phyloP scores from a whole-genome alignment of 2,888 invertebrate genomes.

The Nebria salina region DNA sequence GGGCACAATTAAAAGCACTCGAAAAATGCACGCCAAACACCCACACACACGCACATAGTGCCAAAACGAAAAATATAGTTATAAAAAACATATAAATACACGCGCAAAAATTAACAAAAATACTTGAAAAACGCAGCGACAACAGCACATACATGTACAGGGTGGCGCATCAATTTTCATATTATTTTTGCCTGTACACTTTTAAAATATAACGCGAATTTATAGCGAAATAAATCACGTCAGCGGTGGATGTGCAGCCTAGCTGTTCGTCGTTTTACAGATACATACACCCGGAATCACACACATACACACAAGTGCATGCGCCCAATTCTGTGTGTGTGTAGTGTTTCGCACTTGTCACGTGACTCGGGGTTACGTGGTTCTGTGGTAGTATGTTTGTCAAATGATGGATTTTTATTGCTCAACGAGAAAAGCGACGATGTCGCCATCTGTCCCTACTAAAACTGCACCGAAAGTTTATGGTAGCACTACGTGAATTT shows the following conservation, averaged over 20 bases:
- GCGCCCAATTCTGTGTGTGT: slow-evolving; percentile 49
- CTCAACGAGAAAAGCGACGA: slow-evolving; percentile 50
- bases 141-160: slow-evolving; percentile 28
- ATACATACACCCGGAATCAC: not conserved
- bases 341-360: slow-evolving; percentile 64
- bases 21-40: slow-evolving; percentile 42
- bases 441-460: slow-evolving; percentile 44
- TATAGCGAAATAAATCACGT: slow-evolving; percentile 62
- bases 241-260: slow-evolving; percentile 27
- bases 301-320: not conserved
- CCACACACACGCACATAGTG: slow-evolving; percentile 3
- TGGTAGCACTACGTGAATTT: not conserved
- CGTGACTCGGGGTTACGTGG: slow-evolving; percentile 18
- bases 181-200: slow-evolving; percentile 48
- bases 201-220: slow-evolving; percentile 56
- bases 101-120: slow-evolving; percentile 42
- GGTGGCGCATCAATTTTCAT: slow-evolving; percentile 46
- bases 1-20: slow-evolving; percentile 47
- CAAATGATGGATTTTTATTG: slow-evolving; percentile 63
- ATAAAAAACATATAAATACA: slow-evolving; percentile 9
- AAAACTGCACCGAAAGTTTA: slow-evolving; percentile 21
- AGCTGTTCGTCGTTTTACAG: slow-evolving; percentile 4
- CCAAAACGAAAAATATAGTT: slow-evolving; percentile 19
- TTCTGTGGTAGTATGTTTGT: slow-evolving; percentile 58
- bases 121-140: slow-evolving; percentile 37